Base-by-base conservation (phyloP, 2,113 vertebrate species). In the Todiramphus saurophagus region DNA sequence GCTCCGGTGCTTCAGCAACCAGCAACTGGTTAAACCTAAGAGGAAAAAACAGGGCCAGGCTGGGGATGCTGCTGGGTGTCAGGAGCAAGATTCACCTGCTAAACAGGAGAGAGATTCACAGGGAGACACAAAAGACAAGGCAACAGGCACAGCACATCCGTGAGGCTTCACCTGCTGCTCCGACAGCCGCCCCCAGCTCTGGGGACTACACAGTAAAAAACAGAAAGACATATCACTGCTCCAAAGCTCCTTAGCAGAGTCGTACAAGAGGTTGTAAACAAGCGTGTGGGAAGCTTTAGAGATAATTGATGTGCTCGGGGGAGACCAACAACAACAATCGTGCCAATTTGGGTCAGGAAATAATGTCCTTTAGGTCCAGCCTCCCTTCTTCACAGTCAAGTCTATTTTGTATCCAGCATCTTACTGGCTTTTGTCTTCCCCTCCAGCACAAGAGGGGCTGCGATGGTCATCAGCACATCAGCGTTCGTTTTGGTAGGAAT, bases 391-490 rank as follows among this genome's bases (percentile, higher is more conserved):
- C 13, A 63, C 8, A 35, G 62, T 21, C 35, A 51, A 35, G 33
- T 46, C 72, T 51, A 16, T 14, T 48, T 44, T 37, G 48, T 15
- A n/a, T 13, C 55, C 41, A 58, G 60, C 31, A 48, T 15, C 53
- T 39, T 31, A 50, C 39, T 12, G 53, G n/a, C 48, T 46, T 79
- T 18, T 31, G 16, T 21, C 44, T 35, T 60, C 62, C 43, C 43
- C 43, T 5, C 51, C 66, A 41, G 35, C 8, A 43, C 15, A 56
- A 62, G 37, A 92, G 7, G 31, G 28, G 33, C 33, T 58, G 37
- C 43, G 62, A 70, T 0, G 6, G 43, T 30, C 19, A 39, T 6
- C 1, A 1, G 51, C 20, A 14, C 19, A n/a, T 7, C 1, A 2
- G 51, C 20, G 7, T 37, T 80, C 21, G 8, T 6, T 58, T 18